Conservation (phyloP, 2,113 vertebrate species). For the Porphyrio hochstetteri region DNA sequence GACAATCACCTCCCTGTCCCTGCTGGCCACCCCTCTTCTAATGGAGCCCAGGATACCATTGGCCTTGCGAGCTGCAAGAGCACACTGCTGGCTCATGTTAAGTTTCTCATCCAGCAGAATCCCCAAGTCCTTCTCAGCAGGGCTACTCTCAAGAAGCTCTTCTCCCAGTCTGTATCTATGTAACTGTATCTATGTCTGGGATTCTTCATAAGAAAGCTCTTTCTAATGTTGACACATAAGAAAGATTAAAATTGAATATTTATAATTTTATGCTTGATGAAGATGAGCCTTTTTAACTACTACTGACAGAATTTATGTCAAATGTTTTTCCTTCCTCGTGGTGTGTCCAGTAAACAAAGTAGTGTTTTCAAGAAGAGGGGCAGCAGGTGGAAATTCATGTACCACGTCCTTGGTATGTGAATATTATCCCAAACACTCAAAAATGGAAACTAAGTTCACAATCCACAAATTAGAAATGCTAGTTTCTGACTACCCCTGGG, state of each 20-base stretch:
- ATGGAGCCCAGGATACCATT: too few species aligned
- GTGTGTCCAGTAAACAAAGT: not conserved
- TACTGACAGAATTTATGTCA: not conserved
- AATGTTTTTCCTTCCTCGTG: not conserved
- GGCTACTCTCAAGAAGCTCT: too few species aligned
- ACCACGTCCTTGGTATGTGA: not conserved
- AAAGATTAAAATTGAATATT: not conserved
- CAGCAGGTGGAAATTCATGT: not conserved
- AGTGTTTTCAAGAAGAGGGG: not conserved
- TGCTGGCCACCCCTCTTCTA: too few species aligned
- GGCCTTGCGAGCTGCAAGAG: too few species aligned
- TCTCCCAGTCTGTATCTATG: too few species aligned
- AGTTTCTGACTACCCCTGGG: not conserved
- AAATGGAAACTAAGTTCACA: not conserved
- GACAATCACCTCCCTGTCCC: too few species aligned
- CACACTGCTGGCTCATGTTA: too few species aligned
- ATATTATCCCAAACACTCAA: not conserved
- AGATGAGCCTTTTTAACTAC: not conserved
- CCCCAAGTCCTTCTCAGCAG: too few species aligned
- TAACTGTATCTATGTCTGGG: too few species aligned
- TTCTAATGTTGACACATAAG: not conserved
- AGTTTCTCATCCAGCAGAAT: too few species aligned
- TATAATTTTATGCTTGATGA: not conserved
- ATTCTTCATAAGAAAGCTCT: not conserved
- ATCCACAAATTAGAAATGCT: not conserved